Conservation (phyloP, 2,888 invertebrate genomes). For the Drosophila longiperda region DNA sequence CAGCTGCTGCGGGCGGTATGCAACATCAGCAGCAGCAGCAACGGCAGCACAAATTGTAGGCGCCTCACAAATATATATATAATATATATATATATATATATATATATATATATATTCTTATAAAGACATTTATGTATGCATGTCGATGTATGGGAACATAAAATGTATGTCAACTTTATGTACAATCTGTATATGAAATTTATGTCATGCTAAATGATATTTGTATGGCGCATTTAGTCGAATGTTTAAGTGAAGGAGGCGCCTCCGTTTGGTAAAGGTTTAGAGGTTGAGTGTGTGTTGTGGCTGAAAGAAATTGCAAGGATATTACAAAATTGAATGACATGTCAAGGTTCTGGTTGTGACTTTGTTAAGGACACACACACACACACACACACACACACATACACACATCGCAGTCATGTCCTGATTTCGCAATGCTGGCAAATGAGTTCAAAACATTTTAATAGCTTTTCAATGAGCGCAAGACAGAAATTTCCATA, state of each 20-base stretch:
- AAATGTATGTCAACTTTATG: slow-evolving; percentile 71
- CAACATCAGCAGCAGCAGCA: slow-evolving; percentile 9
- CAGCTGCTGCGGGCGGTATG: slow-evolving; percentile 50
- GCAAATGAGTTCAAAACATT: slow-evolving; percentile 39
- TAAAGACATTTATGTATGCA: slow-evolving; percentile 5
- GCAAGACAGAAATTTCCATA: slow-evolving; percentile 20
- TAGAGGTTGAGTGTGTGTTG: not conserved
- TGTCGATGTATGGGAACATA: slow-evolving; percentile 41
- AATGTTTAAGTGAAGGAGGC: slow-evolving; percentile 58
- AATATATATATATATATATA: slow-evolving; percentile 1
- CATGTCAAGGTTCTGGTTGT: slow-evolving; percentile 72
- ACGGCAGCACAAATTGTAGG: slow-evolving; percentile 41
- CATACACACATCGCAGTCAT: slow-evolving; percentile 21
- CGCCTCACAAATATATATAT: slow-evolving; percentile 25
- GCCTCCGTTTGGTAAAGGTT: not conserved
- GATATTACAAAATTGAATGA: slow-evolving; percentile 56
- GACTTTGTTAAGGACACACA: slow-evolving; percentile 56
- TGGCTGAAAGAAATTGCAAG: slow-evolving; percentile 49
- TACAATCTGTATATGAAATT: slow-evolving; percentile 53
- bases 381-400: too few species aligned
- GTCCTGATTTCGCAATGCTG: slow-evolving; percentile 46
- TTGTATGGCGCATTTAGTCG: slow-evolving; percentile 70
- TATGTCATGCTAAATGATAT: slow-evolving; percentile 76
- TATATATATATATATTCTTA: not conserved
- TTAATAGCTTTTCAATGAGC: slow-evolving; percentile 34